These are phyloP conservation scores for Thamnophis sirtalis DNA, from an alignment of 2,113 vertebrate species.

Conservation along the genomic window DNA sequence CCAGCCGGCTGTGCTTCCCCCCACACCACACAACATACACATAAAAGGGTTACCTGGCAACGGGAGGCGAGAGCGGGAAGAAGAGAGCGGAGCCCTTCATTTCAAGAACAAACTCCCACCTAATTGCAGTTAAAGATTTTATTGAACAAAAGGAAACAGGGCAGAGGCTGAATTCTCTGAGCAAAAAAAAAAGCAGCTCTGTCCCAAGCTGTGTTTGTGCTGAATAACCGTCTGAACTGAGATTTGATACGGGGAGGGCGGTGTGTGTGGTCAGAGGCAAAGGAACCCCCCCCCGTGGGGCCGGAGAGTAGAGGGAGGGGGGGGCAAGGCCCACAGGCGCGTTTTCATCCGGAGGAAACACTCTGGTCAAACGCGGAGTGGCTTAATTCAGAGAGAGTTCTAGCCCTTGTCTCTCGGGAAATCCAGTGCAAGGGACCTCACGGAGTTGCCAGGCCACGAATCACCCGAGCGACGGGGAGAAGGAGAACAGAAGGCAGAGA, in stretches of 20 bases:
- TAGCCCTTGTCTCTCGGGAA: constrained; percentile 60
- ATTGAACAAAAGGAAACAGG: constrained; percentile 68
- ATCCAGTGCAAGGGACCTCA: constrained; percentile 48
- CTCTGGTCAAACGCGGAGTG: constrained; percentile 54
- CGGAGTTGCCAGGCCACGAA: constrained; percentile 1
- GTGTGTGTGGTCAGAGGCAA: constrained; percentile 21
- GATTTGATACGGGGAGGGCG: constrained; percentile 56
- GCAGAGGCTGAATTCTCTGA: constrained; percentile 64
- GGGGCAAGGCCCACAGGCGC: constrained; percentile 31
- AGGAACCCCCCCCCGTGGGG: constrained; percentile 23
- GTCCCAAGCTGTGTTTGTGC: constrained; percentile 62
- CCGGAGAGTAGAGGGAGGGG: rapidly evolving
- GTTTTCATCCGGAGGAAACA: constrained; percentile 40
- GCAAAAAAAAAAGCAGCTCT: constrained; percentile 63
- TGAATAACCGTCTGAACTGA: constrained; percentile 64
- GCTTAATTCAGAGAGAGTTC: constrained; percentile 39
- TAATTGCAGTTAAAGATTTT: constrained; percentile 69
- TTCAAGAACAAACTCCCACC: not conserved
- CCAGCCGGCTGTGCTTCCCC: constrained; percentile 53
- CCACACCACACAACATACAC: constrained; percentile 14
- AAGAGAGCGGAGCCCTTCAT: constrained; percentile 52
- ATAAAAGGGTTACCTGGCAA: constrained; percentile 46
- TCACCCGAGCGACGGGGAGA: not conserved
- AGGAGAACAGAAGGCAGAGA: not conserved
- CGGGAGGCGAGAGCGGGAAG: constrained; percentile 37